Evolutionary conservation across 2,113 vertebrate species (phyloP).

Genomic region (Scomber japonicus): DNA sequence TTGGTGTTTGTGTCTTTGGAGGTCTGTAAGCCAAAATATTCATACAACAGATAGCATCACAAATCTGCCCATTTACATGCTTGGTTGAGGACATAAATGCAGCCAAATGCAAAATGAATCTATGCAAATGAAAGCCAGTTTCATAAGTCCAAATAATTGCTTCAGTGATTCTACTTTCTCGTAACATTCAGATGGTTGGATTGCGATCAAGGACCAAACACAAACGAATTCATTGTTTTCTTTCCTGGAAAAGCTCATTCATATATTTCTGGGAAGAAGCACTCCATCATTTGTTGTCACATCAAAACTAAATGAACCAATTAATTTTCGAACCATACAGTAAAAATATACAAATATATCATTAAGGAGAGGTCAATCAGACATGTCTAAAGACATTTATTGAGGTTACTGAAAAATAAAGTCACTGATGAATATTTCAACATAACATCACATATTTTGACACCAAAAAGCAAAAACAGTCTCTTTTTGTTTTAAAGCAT

Average conservation of each 20-base stretch:
- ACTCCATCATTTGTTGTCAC: background rate
- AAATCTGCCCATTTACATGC: slow-evolving; percentile 1
- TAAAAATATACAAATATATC: too few relatives aligned
- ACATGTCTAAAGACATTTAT: too few relatives aligned
- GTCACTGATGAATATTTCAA: too few relatives aligned
- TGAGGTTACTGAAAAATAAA: too few relatives aligned
- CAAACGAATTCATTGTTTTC: slow-evolving; percentile 11
- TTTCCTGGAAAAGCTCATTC: slow-evolving; percentile 32
- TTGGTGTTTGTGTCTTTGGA: background rate
- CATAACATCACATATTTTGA: too few relatives aligned
- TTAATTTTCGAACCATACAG: too few relatives aligned
- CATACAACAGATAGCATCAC: slow-evolving; percentile 1
- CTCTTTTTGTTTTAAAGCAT: background rate
- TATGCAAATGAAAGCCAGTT: background rate
- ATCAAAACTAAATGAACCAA: slow-evolving; percentile 1
- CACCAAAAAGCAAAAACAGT: too few relatives aligned
- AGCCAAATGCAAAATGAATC: slow-evolving; percentile 37
- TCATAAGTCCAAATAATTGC: slow-evolving; percentile 3
- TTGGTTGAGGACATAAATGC: background rate
- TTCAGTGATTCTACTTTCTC: background rate
- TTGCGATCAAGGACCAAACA: slow-evolving; percentile 11
- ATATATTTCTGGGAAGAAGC: slow-evolving; percentile 5
- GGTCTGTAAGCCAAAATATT: slow-evolving; percentile 8
- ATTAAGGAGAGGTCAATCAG: too few relatives aligned
- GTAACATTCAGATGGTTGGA: slow-evolving; percentile 8